Percentiles rank a stretch among this genome's conserved stretches.
These are phyloP conservation scores for Limenitis arthemis DNA, from an alignment of 2,888 invertebrate species.

Conservation along the genomic window DNA sequence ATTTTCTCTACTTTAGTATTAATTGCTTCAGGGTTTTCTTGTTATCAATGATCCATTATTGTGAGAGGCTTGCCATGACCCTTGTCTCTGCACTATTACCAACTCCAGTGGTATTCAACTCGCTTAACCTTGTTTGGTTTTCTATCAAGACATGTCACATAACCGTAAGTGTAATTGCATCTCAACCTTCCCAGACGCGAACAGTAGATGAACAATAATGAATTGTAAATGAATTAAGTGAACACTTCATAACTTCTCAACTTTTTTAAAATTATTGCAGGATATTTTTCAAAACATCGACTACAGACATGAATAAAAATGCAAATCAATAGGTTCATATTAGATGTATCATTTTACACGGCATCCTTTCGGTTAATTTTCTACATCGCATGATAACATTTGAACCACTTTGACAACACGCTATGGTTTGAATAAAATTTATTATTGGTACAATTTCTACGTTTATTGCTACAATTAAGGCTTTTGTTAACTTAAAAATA, in stretches of 20 bases:
- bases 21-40: slow-evolving; percentile 5
- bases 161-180: slow-evolving; percentile 26
- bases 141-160: slow-evolving; percentile 43
- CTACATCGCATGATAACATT: slow-evolving; percentile 8
- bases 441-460: too few species aligned
- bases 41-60: slow-evolving; percentile 42
- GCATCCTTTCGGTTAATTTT: slow-evolving; percentile 7
- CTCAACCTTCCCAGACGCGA: slow-evolving; percentile 26
- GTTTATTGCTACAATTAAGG: too few species aligned
- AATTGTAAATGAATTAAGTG: slow-evolving; percentile 6
- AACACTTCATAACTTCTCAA: slow-evolving; percentile 9
- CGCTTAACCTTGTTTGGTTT: slow-evolving; percentile 57
- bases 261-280: neutral
- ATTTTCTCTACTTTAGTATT: neutral
- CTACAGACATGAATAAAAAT: too few species aligned
- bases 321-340: too few species aligned
- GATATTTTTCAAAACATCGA: too few species aligned
- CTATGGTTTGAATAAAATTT: slow-evolving; percentile 1
- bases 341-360: slow-evolving; percentile 4
- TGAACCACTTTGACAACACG: slow-evolving; percentile 8
- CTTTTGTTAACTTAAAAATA: too few species aligned
- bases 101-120: slow-evolving; percentile 35
- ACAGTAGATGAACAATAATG: slow-evolving; percentile 21
- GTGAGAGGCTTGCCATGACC: slow-evolving; percentile 60
- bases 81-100: slow-evolving; percentile 38